Conservation (phyloP, 2,113 vertebrate species). For the Oplegnathus fasciatus region DNA sequence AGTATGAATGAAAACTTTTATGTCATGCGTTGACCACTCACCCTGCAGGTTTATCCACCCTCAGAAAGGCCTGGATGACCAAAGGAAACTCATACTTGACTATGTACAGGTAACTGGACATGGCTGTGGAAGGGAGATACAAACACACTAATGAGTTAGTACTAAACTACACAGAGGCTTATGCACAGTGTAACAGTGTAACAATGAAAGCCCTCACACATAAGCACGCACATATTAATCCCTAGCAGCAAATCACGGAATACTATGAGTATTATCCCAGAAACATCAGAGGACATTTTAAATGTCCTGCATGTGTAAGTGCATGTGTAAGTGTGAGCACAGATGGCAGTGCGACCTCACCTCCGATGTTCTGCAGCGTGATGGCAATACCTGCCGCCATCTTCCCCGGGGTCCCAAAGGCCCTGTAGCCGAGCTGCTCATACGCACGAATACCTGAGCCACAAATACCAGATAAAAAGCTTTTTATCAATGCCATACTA, state of each 20-base stretch:
- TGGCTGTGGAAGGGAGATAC: constrained; percentile 84
- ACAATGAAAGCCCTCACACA: background rate
- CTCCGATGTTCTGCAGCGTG: constrained; percentile 95
- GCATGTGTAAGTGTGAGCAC: background rate
- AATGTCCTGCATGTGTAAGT: background rate
- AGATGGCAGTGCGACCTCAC: constrained; percentile 75
- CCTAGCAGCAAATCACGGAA: background rate
- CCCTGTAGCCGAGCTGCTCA: constrained; percentile 93
- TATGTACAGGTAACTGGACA: constrained; percentile 98
- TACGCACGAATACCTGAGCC: constrained; percentile 90
- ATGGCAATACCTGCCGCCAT: constrained; percentile 93
- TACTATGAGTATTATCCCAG: constrained; percentile 27
- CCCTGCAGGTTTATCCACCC: constrained; percentile 80
- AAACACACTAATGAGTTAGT: background rate
- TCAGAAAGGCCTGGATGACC: constrained; percentile 91
- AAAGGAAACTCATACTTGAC: constrained; percentile 96
- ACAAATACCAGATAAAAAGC: constrained; percentile 22
- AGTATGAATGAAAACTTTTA: background rate
- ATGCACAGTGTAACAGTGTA: background rate
- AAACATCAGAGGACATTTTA: background rate
- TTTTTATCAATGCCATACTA: background rate
- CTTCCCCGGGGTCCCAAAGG: constrained; percentile 94
- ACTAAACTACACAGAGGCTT: background rate
- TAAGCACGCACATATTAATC: constrained; percentile 12
- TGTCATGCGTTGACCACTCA: constrained; percentile 64